phyloP scores from a whole-genome alignment of 1,140 invertebrate genomes.

The Zaprionus capensis region DNA sequence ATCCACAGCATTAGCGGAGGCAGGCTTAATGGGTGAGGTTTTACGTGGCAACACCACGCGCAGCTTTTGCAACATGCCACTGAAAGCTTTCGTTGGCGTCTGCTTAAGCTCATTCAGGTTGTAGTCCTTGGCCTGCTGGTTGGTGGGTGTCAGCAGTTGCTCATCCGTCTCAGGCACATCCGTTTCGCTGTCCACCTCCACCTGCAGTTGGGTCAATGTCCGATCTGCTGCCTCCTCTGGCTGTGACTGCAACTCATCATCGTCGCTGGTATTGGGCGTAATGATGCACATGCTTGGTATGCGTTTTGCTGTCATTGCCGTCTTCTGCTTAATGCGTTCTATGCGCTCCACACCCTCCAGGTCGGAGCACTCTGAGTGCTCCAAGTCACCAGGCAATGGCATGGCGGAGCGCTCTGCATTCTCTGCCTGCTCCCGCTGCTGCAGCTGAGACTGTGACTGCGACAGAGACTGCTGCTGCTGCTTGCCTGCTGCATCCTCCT shows the following conservation, averaged over 20 bases:
- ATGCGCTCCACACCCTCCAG: conserved; percentile 93
- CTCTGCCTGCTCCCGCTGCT: not conserved
- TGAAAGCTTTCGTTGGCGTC: conserved; percentile 85
- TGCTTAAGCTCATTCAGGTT: conserved; percentile 79
- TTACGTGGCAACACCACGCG: conserved; percentile 86
- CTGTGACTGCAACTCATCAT: conserved; percentile 88
- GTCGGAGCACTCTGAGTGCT: conserved; percentile 93
- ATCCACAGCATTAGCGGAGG: conserved; percentile 66
- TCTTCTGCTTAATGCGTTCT: conserved; percentile 93
- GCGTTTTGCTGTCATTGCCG: conserved; percentile 92
- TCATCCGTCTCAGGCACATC: conserved; percentile 31
- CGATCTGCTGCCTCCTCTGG: conserved; percentile 57
- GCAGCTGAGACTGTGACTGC: not conserved
- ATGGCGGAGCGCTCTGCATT: conserved; percentile 26
- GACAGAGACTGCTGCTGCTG: not conserved
- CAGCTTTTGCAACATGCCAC: conserved; percentile 87
- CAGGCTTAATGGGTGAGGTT: conserved; percentile 70
- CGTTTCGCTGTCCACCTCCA: conserved; percentile 57
- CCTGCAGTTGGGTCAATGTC: conserved; percentile 61
- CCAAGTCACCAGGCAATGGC: conserved; percentile 71
- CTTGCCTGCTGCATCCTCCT: conserved; percentile 36
- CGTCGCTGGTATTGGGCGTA: conserved; percentile 93
- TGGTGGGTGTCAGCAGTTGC: conserved; percentile 66
- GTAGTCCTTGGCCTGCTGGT: conserved; percentile 67
- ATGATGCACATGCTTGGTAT: conserved; percentile 97